Base-by-base conservation (phyloP, 2,888 invertebrate genomes). In the Eupithecia vulgata region DNA sequence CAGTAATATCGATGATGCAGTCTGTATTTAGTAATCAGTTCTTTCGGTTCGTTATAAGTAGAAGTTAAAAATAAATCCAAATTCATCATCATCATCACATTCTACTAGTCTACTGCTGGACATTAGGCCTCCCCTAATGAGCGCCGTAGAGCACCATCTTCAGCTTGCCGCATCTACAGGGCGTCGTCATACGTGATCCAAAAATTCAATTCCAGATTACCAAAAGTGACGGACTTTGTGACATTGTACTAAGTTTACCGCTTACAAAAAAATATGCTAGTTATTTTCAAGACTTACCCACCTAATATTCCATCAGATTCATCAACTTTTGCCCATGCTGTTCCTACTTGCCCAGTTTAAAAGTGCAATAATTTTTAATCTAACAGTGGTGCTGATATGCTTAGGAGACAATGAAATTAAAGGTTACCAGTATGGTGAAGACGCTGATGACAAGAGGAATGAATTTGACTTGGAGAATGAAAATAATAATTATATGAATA, bases 1-100 rank as follows among this genome's bases (percentile, higher is more conserved):
- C 21, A 57, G 57, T 57, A 57, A 57, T 25, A 57, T 25, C 57
- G 57, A 25, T 57, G 57, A 25, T 25, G 57, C 57, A 57, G 57
- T 57, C 13, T 5, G 57, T 13, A 57, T 1, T 57, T 25, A 25
- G 12, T 57, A 57, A 57, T 25, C 57, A 25, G 57, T 57, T 21
- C 21, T 13, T 25, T 25, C 57, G 57, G 57, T 5, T 57, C 57
- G 21, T 57, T 57, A 6, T 57, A 1, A 25, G 10, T 5, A 25
- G 25, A 13, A 12, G 25, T 57, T 1, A 57, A 57, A 7, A 57
- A 52, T 52, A 21, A 21, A 52, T 10, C 21, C 21, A 21, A 25
- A 57, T 57, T 5, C 21, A 57, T 52, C 3, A 52, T 52, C 4
- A n/a, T n/a, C 12, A 4, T 52, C 10, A 52, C 21, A 8, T 21